Evolutionary conservation across 1,140 invertebrate species (phyloP), one percentile per base, ranked within the genome.

Genomic region (Bradynema listronoti): DNA sequence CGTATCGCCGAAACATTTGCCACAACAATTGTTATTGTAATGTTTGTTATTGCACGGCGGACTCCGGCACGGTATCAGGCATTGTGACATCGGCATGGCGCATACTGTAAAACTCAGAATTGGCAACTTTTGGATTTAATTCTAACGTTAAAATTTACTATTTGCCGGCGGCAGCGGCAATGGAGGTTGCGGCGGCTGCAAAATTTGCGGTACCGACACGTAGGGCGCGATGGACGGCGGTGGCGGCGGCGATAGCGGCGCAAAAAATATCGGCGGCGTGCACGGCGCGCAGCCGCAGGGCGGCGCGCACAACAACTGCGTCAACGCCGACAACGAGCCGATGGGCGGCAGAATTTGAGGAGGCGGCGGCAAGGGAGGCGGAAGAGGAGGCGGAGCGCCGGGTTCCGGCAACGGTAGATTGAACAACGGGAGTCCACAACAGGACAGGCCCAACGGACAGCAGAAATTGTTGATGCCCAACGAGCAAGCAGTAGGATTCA

Each of bases 161-260:
- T 30, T 32, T 50, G 16, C 29, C 47, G 29, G 29, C 27, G 47
- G 9, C 34, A 30, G 16, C 19, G 5, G 47, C 27, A 3, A 32
- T 29, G 19, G 27, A 50, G 47, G 47, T 50, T 50, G 47, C 3
- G 47, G 47, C n/a, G 47, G 47, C 27, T 50, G 47, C 19, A 50
- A 24, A 50, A 50, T 50, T 24, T 32, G 29, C 5, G 47, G 47
- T 24, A 50, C 19, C 4, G 47, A 32, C 5, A 50, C 47, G n/a
- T 30, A 30, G 27, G 47, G 47, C 16, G 47, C 47, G 5, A 25
- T 3, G n/a, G 47, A 25, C n/a, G 19, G 47, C 4, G 16, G n/a
- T 24, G 27, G 9, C 4, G 47, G 47, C 5, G 47, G 47, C n/a
- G 47, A 25, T 3, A 11, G 47, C 5, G 47, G 47, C n/a, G 47